phyloP scores from a whole-genome alignment of 1,140 invertebrate species.

The Bursaphelenchus mucronatus region DNA sequence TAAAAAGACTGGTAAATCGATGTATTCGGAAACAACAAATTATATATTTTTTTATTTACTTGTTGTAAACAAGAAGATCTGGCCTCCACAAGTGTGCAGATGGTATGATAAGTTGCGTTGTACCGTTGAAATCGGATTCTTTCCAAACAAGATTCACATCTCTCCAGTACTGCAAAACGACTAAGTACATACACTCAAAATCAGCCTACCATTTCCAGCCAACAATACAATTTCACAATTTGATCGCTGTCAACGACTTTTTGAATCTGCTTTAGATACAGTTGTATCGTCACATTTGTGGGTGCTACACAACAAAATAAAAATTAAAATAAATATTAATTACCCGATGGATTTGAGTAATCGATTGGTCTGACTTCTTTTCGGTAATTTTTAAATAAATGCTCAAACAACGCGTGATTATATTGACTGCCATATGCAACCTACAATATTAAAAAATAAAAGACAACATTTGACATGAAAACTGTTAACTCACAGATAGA shows the following conservation, averaged over 20 bases:
- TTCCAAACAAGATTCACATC: slow-evolving; percentile 36
- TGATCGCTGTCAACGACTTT: slow-evolving; percentile 57
- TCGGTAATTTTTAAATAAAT: slow-evolving; percentile 39
- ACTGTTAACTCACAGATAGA: too few relatives aligned
- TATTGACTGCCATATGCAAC: too few relatives aligned
- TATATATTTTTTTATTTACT: slow-evolving; percentile 3
- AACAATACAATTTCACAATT: slow-evolving; percentile 57
- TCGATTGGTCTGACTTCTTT: slow-evolving; percentile 43
- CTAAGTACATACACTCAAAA: not conserved
- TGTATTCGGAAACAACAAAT: not conserved
- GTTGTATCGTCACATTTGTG: slow-evolving; percentile 56
- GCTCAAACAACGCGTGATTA: slow-evolving; percentile 13
- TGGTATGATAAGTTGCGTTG: slow-evolving; percentile 30
- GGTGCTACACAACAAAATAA: slow-evolving; percentile 28
- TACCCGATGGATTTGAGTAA: not conserved
- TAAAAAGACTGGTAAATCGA: slow-evolving; percentile 2
- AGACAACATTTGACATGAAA: too few relatives aligned
- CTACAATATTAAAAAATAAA: too few relatives aligned
- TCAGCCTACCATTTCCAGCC: slow-evolving; percentile 39
- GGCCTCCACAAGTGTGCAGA: slow-evolving; percentile 29
- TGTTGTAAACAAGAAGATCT: slow-evolving; percentile 42
- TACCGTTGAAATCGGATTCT: slow-evolving; percentile 27
- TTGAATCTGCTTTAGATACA: slow-evolving; percentile 60
- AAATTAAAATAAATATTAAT: not conserved
- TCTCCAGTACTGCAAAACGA: slow-evolving; percentile 29